Conservation (phyloP, 2,113 vertebrate genomes). For the Cyphomyrus discorhynchus region DNA sequence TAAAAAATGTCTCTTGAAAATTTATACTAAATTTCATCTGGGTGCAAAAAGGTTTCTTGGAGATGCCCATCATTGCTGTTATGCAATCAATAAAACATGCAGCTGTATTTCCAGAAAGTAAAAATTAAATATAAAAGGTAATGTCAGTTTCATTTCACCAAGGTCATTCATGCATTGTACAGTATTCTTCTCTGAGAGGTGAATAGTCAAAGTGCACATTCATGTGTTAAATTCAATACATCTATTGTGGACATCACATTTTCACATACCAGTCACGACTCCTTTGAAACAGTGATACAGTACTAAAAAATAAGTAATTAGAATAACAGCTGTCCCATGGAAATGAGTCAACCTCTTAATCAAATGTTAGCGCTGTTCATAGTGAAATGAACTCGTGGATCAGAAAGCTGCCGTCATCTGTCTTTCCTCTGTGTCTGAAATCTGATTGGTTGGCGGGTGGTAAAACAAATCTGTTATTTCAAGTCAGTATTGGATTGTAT, state of each 20-base stretch:
- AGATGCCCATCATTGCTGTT: slow-evolving; percentile 39
- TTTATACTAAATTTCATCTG: slow-evolving; percentile 30
- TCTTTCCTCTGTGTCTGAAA: neutral
- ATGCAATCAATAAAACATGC: slow-evolving; percentile 54
- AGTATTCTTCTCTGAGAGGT: neutral
- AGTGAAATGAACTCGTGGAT: neutral
- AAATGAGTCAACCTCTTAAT: neutral
- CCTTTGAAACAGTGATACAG: neutral
- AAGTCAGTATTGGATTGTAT: neutral
- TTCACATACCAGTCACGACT: slow-evolving; percentile 3
- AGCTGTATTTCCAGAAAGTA: slow-evolving; percentile 34
- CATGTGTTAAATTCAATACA: neutral
- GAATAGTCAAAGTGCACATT: neutral
- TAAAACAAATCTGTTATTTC: neutral
- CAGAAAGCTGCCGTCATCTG: neutral
- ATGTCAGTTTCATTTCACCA: slow-evolving; percentile 8
- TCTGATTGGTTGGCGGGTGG: neutral
- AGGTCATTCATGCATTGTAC: slow-evolving; percentile 10
- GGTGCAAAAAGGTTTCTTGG: slow-evolving; percentile 47
- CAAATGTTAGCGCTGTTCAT: neutral
- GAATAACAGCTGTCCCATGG: neutral
- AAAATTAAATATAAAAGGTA: slow-evolving; percentile 40
- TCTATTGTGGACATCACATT: neutral
- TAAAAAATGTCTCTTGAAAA: neutral
- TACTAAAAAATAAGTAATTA: neutral